Percentiles rank a stretch among this genome's conserved stretches.
These are phyloP conservation scores for Paramormyrops hopkinsi DNA, from an alignment of 2,797 vertebrate genomes.

Conservation along the genomic window DNA sequence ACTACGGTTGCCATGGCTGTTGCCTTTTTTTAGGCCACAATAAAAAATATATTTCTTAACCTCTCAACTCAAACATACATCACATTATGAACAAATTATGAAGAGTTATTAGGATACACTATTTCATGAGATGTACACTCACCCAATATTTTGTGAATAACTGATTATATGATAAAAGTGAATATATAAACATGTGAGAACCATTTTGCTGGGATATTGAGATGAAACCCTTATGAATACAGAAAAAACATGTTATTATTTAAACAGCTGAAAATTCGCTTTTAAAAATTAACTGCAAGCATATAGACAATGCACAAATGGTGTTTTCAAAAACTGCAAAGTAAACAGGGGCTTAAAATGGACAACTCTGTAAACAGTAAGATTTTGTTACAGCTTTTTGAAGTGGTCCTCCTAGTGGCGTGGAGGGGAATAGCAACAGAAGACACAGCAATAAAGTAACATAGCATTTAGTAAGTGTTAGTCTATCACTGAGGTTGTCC, in stretches of 20 bases:
- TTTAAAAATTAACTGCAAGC: background rate
- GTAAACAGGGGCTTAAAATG: background rate
- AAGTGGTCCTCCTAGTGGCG: background rate
- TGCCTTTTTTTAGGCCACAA: slow-evolving; percentile 51
- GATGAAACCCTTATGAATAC: background rate
- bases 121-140: background rate
- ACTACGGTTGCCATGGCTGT: slow-evolving; percentile 61
- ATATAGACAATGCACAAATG: background rate
- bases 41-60: slow-evolving; percentile 40
- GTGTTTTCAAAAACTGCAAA: background rate
- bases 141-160: background rate
- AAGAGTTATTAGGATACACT: background rate
- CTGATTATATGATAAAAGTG: background rate
- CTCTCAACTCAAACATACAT: slow-evolving; percentile 47
- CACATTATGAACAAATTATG: background rate
- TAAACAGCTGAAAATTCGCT: background rate
- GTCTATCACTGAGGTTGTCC: slow-evolving; percentile 21
- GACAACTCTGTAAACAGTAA: background rate
- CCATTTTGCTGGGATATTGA: background rate
- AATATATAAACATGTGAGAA: background rate
- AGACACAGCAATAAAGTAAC: background rate
- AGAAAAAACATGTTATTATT: background rate
- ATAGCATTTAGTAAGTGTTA: slow-evolving; percentile 20
- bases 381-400: background rate
- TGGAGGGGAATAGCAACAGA: no score